A percentile compares a stretch with the other conserved stretches of the same genome.
Conservation (phyloP, 2,888 invertebrate genomes). For the Netelia virgata region DNA sequence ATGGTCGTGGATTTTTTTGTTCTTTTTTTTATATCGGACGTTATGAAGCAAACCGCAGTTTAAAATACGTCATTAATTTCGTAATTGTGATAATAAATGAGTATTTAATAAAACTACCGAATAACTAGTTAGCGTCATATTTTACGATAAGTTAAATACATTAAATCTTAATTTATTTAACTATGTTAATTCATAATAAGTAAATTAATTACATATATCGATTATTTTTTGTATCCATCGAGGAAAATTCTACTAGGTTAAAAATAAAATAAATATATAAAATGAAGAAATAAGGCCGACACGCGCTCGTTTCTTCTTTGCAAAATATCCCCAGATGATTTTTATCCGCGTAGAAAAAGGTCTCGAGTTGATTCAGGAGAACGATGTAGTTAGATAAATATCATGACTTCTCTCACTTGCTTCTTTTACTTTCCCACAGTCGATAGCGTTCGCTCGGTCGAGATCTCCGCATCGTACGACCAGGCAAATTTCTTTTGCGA, state of each 20-base stretch:
- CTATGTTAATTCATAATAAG: too few species aligned
- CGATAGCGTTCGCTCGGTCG: conserved; percentile 22
- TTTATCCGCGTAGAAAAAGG: neutral
- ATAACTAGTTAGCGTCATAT: too few species aligned
- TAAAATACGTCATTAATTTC: neutral
- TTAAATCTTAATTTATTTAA: too few species aligned
- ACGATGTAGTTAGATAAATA: neutral
- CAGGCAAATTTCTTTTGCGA: conserved; percentile 61
- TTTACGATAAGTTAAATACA: too few species aligned
- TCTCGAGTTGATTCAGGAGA: neutral
- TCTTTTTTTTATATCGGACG: neutral
- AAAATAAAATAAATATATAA: neutral
- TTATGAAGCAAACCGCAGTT: neutral
- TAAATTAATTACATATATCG: neutral
- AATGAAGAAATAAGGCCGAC: neutral
- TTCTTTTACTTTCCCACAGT: conserved; percentile 2
- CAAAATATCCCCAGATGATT: neutral
- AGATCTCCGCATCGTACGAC: conserved; percentile 33
- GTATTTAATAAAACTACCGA: too few species aligned
- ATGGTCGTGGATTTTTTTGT: neutral
- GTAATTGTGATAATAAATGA: too few species aligned
- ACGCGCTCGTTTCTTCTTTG: neutral
- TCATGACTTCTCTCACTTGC: conserved; percentile 19
- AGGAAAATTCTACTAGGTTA: neutral
- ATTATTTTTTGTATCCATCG: neutral